Evolutionary conservation across 2,113 vertebrate genomes (phyloP).

Genomic region (Macaca fascicularis): DNA sequence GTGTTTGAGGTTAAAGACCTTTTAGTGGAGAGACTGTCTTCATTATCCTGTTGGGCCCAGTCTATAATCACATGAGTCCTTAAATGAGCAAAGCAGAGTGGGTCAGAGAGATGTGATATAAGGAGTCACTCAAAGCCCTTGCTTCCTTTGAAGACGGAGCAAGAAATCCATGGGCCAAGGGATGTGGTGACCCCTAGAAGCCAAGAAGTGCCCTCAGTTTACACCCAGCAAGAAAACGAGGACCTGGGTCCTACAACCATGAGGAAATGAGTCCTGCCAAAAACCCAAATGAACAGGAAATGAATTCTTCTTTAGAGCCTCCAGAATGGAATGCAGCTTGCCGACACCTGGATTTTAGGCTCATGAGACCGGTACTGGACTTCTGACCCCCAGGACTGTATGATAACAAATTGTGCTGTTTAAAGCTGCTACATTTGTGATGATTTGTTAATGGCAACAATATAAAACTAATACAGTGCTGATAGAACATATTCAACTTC

Average conservation of each 20-base stretch:
- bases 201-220: background rate
- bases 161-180: background rate
- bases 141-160: background rate
- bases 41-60: background rate
- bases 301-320: background rate
- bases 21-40: background rate
- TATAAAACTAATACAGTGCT: background rate
- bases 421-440: background rate
- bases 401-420: background rate
- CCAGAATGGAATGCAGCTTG: background rate
- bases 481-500: background rate
- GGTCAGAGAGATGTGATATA: background rate
- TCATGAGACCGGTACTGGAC: background rate
- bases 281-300: background rate
- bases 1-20: background rate
- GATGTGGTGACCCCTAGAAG: background rate
- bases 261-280: background rate
- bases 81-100: background rate
- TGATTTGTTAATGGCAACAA: background rate
- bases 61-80: background rate
- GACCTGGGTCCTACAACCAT: background rate
- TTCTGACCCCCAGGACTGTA: background rate
- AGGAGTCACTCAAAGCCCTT: background rate
- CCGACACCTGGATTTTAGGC: background rate
- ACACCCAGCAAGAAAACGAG: background rate